These are phyloP conservation scores for Tricholauxania praeusta DNA, from an alignment of 2,888 invertebrate genomes.

Conservation along the genomic window DNA sequence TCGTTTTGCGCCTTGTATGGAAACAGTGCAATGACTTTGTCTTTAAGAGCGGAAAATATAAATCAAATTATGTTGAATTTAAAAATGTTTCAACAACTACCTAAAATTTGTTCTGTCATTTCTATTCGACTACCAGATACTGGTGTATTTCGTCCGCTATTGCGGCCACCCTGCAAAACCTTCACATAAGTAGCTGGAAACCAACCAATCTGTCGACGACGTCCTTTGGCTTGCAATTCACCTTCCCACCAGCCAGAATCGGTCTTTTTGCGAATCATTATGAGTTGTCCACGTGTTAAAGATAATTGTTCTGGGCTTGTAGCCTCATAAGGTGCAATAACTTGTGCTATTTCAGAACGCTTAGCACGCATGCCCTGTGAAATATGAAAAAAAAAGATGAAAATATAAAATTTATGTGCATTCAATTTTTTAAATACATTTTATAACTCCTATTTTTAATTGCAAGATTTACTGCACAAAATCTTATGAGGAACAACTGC, in stretches of 20 bases:
- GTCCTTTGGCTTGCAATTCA: slow-evolving; percentile 91
- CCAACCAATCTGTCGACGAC: slow-evolving; percentile 96
- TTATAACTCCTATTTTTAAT: too few species aligned
- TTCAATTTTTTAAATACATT: slow-evolving; percentile 5
- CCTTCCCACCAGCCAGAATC: slow-evolving; percentile 99
- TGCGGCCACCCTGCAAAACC: slow-evolving; percentile 77
- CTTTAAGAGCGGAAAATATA: slow-evolving; percentile 65
- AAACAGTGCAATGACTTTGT: slow-evolving; percentile 92
- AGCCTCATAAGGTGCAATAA: slow-evolving; percentile 92
- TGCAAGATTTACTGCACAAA: too few species aligned
- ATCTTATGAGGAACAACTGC: too few species aligned
- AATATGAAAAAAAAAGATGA: slow-evolving; percentile 31
- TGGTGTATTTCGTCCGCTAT: slow-evolving; percentile 80
- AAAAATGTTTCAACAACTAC: slow-evolving; percentile 48
- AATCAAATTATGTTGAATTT: not conserved
- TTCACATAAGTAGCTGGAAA: slow-evolving; percentile 99
- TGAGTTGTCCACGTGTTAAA: slow-evolving; percentile 89
- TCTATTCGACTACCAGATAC: slow-evolving; percentile 79
- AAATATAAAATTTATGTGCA: slow-evolving; percentile 9
- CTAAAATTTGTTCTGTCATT: slow-evolving; percentile 68
- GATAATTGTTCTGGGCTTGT: slow-evolving; percentile 93
- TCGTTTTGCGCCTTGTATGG: slow-evolving; percentile 94
- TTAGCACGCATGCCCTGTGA: slow-evolving; percentile 74
- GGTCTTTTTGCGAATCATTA: slow-evolving; percentile 96
- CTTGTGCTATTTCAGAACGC: slow-evolving; percentile 93